A percentile compares a stretch with the other conserved stretches of the same genome.
Evolutionary conservation across 1,140 invertebrate genomes (phyloP).

Genomic region (Tigriopus japonicus): DNA sequence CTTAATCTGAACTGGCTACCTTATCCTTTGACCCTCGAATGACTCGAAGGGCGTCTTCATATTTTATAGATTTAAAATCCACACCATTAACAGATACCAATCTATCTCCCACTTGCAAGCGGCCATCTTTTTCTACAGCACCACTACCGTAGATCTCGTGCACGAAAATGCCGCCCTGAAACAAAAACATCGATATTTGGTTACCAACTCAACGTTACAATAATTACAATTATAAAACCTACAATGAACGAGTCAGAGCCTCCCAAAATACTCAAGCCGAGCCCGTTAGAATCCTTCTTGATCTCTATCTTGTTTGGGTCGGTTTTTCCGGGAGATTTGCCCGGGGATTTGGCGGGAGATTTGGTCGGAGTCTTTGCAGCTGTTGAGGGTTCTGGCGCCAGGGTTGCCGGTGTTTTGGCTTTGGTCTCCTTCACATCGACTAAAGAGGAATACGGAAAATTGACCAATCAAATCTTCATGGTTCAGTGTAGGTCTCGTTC

Average conservation of each 20-base stretch:
- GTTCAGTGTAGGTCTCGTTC: too few species aligned
- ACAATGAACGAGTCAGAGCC: constrained; percentile 60
- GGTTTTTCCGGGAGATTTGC: constrained; percentile 9
- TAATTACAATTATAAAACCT: background rate
- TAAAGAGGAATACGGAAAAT: background rate
- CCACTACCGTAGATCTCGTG: constrained; percentile 82
- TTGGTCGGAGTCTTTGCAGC: constrained; percentile 4
- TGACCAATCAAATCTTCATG: background rate
- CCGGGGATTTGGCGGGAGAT: constrained; percentile 7
- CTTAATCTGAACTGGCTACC: background rate
- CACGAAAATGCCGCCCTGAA: constrained; percentile 55
- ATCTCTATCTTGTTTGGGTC: constrained; percentile 9
- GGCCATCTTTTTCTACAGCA: constrained; percentile 36
- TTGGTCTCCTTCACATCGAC: too few species aligned
- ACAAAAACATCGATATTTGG: background rate
- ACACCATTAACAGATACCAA: constrained; percentile 3
- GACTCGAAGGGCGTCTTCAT: background rate
- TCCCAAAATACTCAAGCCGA: constrained; percentile 73
- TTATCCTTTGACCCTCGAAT: constrained; percentile 3
- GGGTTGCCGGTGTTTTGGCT: background rate
- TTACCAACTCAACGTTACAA: background rate
- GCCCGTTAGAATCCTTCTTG: constrained; percentile 52
- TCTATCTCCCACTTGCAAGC: background rate
- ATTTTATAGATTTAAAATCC: background rate
- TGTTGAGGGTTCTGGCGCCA: background rate